phyloP scores from a whole-genome alignment of 2,888 invertebrate species.

The Lamellibrachia satsuma region DNA sequence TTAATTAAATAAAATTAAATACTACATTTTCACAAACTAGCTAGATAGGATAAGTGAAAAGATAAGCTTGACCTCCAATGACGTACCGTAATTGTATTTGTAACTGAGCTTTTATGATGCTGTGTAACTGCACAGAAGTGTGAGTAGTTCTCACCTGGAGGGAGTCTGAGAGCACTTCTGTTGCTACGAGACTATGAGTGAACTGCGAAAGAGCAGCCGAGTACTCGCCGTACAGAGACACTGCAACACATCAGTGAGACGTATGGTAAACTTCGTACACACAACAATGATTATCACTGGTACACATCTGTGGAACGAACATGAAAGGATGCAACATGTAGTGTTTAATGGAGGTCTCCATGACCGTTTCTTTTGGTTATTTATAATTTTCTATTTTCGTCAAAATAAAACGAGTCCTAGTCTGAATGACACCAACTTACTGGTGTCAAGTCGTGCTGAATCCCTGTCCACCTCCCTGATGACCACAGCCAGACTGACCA shows the following conservation, averaged over 20 bases:
- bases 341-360: no score
- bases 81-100: no score
- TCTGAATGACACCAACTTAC: neutral
- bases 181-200: slow-evolving; percentile 81
- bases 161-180: slow-evolving; percentile 74
- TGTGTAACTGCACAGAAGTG: no score
- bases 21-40: no score
- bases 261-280: neutral
- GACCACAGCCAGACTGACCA: slow-evolving; percentile 86
- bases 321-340: no score
- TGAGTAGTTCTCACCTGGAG: slow-evolving; percentile 67
- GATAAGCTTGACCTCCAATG: no score
- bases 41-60: no score
- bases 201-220: slow-evolving; percentile 83
- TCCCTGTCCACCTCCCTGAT: slow-evolving; percentile 87
- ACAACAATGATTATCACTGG: no score
- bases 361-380: no score
- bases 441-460: slow-evolving; percentile 47
- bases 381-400: no score
- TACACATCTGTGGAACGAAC: no score
- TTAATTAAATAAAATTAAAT: neutral
- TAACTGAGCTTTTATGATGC: neutral
- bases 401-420: no score
- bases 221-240: slow-evolving; percentile 65
- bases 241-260: neutral